These are phyloP conservation scores for Limenitis camilla DNA, from an alignment of 2,888 invertebrate genomes.

Conservation along the genomic window DNA sequence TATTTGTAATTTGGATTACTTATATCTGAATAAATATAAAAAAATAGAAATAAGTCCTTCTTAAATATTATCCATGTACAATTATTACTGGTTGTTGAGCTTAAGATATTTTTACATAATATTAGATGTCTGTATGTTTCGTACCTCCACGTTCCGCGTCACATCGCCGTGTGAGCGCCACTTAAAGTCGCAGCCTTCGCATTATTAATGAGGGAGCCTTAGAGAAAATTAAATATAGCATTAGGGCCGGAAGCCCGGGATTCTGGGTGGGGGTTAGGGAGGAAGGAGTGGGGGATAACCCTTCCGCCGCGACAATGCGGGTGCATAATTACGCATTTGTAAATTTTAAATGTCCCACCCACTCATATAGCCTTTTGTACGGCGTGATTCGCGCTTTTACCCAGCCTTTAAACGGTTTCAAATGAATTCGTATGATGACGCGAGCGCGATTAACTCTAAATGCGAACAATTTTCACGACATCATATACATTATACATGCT, in stretches of 20 bases:
- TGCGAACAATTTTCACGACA: slow-evolving; percentile 50
- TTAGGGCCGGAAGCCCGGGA: slow-evolving; percentile 71
- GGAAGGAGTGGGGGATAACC: slow-evolving; percentile 48
- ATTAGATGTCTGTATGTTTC: slow-evolving; percentile 27
- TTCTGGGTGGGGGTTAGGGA: slow-evolving; percentile 44
- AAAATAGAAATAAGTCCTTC: no score
- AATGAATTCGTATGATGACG: slow-evolving; percentile 61
- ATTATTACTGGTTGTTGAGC: no score
- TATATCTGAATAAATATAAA: no score
- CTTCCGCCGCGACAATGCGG: slow-evolving; percentile 70
- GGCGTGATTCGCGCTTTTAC: slow-evolving; percentile 69
- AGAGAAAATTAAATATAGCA: slow-evolving; percentile 76
- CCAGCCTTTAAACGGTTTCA: slow-evolving; percentile 53
- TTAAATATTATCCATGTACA: no score
- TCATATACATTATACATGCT: slow-evolving; percentile 17
- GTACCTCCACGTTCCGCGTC: slow-evolving; percentile 47
- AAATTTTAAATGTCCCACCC: slow-evolving; percentile 73
- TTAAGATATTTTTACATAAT: background rate
- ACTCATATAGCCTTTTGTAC: slow-evolving; percentile 70
- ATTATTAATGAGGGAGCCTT: slow-evolving; percentile 75
- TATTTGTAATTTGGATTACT: no score
- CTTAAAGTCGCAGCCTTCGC: slow-evolving; percentile 72
- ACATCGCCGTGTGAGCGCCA: slow-evolving; percentile 68
- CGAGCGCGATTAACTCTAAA: slow-evolving; percentile 54
- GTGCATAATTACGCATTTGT: slow-evolving; percentile 76